Percentiles rank a stretch among this genome's conserved stretches.
These are phyloP conservation scores for Drosophila micromelanica DNA, from an alignment of 1,140 invertebrate species.

Conservation along the genomic window DNA sequence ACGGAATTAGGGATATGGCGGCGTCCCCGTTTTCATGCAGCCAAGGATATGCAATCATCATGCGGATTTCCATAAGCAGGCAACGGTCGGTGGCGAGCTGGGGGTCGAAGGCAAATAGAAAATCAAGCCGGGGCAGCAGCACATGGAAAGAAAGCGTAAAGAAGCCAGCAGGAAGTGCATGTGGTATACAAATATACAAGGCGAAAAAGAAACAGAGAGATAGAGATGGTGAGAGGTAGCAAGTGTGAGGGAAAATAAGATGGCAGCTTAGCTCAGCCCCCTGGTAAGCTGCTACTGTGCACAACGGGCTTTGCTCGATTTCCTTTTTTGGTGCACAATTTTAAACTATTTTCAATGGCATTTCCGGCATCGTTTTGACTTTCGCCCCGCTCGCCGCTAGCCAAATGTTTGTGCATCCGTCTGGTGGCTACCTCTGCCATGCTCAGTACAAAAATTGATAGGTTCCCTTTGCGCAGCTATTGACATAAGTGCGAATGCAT, in stretches of 20 bases:
- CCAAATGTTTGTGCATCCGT: slow-evolving; percentile 66
- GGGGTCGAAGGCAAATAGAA: slow-evolving; percentile 72
- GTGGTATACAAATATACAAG: slow-evolving; percentile 27
- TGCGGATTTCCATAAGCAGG: slow-evolving; percentile 83
- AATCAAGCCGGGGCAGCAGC: slow-evolving; percentile 53
- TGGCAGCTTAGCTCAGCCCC: not conserved
- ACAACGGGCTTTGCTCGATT: slow-evolving; percentile 79
- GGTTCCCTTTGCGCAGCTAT: slow-evolving; percentile 47
- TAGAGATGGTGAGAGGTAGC: not conserved
- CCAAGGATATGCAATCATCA: slow-evolving; percentile 83
- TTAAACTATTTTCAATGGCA: slow-evolving; percentile 81
- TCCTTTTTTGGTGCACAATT: slow-evolving; percentile 73
- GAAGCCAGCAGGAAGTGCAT: slow-evolving; percentile 37
- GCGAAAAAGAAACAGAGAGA: not conserved
- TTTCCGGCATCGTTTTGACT: slow-evolving; percentile 73
- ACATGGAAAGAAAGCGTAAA: slow-evolving; percentile 13
- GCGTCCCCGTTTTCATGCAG: slow-evolving; percentile 61
- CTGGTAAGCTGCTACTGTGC: slow-evolving; percentile 59
- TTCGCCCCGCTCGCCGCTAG: slow-evolving; percentile 27
- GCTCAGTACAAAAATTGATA: slow-evolving; percentile 57
- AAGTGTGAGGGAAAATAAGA: not conserved
- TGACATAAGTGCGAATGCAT: slow-evolving; percentile 45
- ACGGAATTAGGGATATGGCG: slow-evolving; percentile 76
- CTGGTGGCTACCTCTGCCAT: not conserved
- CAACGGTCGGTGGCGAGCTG: slow-evolving; percentile 15